Evolutionary conservation across 2,888 invertebrate genomes (phyloP), one percentile per base, ranked within the genome.

Genomic region (Chrysolina americana): DNA sequence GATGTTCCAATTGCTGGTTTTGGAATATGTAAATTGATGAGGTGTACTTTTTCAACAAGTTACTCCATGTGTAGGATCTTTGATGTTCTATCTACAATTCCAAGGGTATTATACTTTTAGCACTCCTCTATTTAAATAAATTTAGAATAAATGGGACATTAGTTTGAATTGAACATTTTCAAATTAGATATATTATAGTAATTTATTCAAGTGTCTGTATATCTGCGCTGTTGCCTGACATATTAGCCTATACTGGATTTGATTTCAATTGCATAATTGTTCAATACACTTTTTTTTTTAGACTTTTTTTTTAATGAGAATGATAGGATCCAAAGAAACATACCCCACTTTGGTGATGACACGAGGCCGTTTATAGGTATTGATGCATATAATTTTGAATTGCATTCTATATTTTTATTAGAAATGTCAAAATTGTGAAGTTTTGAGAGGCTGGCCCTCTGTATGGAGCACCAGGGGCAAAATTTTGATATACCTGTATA

Each of bases 91-190:
- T 48, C 56, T 68, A 64, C 56, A 41, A 73, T 73, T 73, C 73
- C 73, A 73, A 64, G 68, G 44, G 65, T 69, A 69, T 65, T 56
- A 64, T 53, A 36, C 41, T 56, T 63, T 53, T 69, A 69, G 65
- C 64, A 65, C 65, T 71, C 68, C 59, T 62, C 44, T 64, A 53
- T 73, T 73, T 53, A 68, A 44, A 64, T 50, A 53, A 23, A 48
- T 50, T 65, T 71, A 70, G 56, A 19, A 64, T 73, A 68, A 64
- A 63, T 13, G 41, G 68, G 64, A 63, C 62, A 50, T 50, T 66
- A 17, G 41, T 59, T 71, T n/a, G 23, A 70, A 41, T 70, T 71
- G 23, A 21, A 13, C 56, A 59, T 59, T 59, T 53, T 53, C 53
- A 53, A 19, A 59, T 59, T 59, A 10, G 13, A 21, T 21, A 56